Conservation (phyloP, 2,797 vertebrate species). For the Sebastes vulpes region DNA sequence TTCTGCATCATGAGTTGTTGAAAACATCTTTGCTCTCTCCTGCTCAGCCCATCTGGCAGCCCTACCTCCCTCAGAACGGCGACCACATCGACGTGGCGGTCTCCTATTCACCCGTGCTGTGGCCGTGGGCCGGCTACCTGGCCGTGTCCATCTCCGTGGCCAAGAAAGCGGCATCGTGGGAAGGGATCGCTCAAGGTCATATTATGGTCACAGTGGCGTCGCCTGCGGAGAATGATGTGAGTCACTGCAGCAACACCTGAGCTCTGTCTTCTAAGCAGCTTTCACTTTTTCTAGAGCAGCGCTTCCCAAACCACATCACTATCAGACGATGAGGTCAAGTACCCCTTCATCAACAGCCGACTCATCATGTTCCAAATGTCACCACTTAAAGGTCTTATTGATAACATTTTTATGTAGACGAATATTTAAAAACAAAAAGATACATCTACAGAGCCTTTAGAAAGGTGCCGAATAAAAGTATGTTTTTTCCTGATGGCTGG, state of each 20-base stretch:
- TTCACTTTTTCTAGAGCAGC: too few relatives aligned
- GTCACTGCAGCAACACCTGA: slow-evolving; percentile 39
- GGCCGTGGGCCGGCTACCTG: slow-evolving; percentile 98
- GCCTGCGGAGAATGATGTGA: slow-evolving; percentile 92
- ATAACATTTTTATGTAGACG: too few relatives aligned
- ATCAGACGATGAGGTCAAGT: too few relatives aligned
- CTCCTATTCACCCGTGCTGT: slow-evolving; percentile 94
- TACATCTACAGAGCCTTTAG: too few relatives aligned
- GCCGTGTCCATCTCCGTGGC: slow-evolving; percentile 97
- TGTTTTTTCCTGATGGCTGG: too few relatives aligned
- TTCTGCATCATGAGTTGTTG: background rate
- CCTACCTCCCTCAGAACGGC: slow-evolving; percentile 97
- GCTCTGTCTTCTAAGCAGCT: background rate
- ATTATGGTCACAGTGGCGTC: slow-evolving; percentile 96
- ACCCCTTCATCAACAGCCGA: too few relatives aligned
- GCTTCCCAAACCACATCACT: too few relatives aligned
- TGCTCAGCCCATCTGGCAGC: slow-evolving; percentile 96
- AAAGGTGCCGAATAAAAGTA: too few relatives aligned
- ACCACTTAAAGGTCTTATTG: too few relatives aligned
- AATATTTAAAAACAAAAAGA: too few relatives aligned
- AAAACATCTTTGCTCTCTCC: background rate
- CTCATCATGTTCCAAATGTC: too few relatives aligned
- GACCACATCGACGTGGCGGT: slow-evolving; percentile 97
- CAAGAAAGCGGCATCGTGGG: slow-evolving; percentile 98
- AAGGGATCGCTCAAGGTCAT: slow-evolving; percentile 96